Percentiles rank a stretch among this genome's conserved stretches.
Evolutionary conservation across 2,888 invertebrate species (phyloP).

Genomic region (Danaus chrysippus): DNA sequence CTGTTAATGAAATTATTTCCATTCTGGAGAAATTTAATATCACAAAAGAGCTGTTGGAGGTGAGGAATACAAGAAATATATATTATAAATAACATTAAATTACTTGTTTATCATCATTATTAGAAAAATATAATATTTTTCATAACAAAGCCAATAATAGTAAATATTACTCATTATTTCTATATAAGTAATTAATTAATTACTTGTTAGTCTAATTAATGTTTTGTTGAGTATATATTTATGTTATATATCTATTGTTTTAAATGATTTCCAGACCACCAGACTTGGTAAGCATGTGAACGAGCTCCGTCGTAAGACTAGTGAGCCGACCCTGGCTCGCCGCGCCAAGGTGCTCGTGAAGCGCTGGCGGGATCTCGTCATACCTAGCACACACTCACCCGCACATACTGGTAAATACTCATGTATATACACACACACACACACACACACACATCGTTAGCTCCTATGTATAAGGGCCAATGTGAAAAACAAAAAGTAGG

Average conservation of each 20-base stretch:
- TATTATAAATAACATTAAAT: not conserved
- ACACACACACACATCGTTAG: no score
- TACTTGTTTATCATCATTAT: no score
- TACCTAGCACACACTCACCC: slow-evolving; percentile 75
- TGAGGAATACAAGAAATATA: slow-evolving; percentile 50
- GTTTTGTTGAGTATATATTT: not conserved
- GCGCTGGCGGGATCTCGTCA: slow-evolving; percentile 93
- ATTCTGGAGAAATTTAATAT: slow-evolving; percentile 94
- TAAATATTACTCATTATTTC: no score
- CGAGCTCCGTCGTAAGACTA: slow-evolving; percentile 91
- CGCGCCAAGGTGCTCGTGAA: slow-evolving; percentile 95
- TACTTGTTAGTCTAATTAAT: not conserved
- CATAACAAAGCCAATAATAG: no score
- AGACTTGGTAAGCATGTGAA: slow-evolving; percentile 96
- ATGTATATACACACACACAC: not conserved
- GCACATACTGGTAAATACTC: slow-evolving; percentile 55
- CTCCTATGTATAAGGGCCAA: no score
- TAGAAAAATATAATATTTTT: no score
- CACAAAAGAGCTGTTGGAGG: slow-evolving; percentile 95
- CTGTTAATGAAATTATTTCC: slow-evolving; percentile 95
- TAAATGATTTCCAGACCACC: slow-evolving; percentile 84
- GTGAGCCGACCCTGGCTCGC: slow-evolving; percentile 90
- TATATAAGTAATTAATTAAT: no score
- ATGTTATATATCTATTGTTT: not conserved
- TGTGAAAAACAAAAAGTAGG: no score